A percentile compares a stretch with the other conserved stretches of the same genome.
phyloP scores from a whole-genome alignment of 1,140 invertebrate species.

The Drosophila ironensis region DNA sequence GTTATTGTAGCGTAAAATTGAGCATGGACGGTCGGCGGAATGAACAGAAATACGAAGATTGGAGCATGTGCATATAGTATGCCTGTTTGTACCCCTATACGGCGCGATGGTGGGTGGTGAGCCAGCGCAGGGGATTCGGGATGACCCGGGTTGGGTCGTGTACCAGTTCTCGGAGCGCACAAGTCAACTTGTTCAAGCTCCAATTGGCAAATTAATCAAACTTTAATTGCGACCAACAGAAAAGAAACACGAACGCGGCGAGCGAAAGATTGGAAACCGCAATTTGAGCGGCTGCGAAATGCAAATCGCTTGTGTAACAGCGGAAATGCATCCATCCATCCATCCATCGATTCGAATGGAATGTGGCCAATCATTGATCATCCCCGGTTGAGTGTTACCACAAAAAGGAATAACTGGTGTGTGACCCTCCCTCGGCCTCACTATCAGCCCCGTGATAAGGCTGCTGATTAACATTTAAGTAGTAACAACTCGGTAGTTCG shows the following conservation, averaged over 20 bases:
- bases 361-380: constrained; percentile 46
- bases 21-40: constrained; percentile 27
- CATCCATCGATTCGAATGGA: constrained; percentile 9
- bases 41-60: constrained; percentile 4
- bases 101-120: background rate
- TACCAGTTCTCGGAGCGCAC: constrained; percentile 35
- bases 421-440: background rate
- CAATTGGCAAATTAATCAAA: constrained; percentile 70
- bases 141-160: constrained; percentile 34
- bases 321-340: constrained; percentile 44
- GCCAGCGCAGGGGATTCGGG: background rate
- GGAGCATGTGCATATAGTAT: constrained; percentile 2
- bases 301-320: constrained; percentile 43
- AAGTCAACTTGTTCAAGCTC: constrained; percentile 50
- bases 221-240: constrained; percentile 25
- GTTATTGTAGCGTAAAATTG: constrained; percentile 69
- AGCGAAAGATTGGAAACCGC: constrained; percentile 27
- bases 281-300: constrained; percentile 44
- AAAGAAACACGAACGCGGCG: background rate
- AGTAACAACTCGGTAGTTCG: constrained; percentile 3
- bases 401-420: no score
- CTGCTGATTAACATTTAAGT: constrained; percentile 5
- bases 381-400: constrained; percentile 13
- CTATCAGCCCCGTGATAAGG: constrained; percentile 22
- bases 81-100: no score